Evolutionary conservation across 1,140 invertebrate genomes (phyloP).

Genomic region (Diorhabda sublineata): DNA sequence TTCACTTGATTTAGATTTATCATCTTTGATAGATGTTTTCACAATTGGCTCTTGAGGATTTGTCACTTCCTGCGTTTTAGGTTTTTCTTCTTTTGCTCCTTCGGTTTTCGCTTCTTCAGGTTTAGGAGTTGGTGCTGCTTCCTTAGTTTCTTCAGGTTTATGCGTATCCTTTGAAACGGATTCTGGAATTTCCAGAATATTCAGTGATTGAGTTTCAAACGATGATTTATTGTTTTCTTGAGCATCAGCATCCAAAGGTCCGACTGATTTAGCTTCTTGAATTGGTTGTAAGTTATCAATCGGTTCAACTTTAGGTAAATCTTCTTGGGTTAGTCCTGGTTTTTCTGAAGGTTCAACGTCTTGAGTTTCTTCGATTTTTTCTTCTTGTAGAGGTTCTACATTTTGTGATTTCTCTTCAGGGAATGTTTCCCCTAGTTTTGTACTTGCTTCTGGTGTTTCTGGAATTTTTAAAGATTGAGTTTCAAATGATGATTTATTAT

Average conservation of each 20-base stretch:
- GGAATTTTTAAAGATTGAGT: neutral
- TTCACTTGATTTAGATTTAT: neutral
- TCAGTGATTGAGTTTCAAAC: too few relatives aligned
- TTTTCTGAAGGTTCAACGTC: neutral
- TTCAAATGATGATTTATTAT: neutral
- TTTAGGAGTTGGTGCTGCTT: neutral
- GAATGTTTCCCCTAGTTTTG: neutral
- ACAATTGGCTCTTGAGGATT: neutral
- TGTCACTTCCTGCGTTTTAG: neutral
- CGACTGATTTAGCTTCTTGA: too few relatives aligned
- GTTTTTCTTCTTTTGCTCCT: slow-evolving; percentile 5
- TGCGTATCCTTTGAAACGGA: too few relatives aligned
- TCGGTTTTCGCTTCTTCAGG: slow-evolving; percentile 7
- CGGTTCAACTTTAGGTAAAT: too few relatives aligned
- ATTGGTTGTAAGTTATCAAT: too few relatives aligned
- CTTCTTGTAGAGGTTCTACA: neutral
- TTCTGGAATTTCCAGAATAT: too few relatives aligned
- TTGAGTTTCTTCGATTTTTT: neutral
- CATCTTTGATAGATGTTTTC: neutral
- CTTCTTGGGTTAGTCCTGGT: neutral
- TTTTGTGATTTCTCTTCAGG: slow-evolving; percentile 1
- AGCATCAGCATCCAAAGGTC: too few relatives aligned
- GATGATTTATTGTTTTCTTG: too few relatives aligned
- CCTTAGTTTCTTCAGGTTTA: neutral
- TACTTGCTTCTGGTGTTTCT: neutral